Evolutionary conservation across 2,888 invertebrate species (phyloP), one percentile per base, ranked within the genome.

Genomic region (Escarpia spicata): DNA sequence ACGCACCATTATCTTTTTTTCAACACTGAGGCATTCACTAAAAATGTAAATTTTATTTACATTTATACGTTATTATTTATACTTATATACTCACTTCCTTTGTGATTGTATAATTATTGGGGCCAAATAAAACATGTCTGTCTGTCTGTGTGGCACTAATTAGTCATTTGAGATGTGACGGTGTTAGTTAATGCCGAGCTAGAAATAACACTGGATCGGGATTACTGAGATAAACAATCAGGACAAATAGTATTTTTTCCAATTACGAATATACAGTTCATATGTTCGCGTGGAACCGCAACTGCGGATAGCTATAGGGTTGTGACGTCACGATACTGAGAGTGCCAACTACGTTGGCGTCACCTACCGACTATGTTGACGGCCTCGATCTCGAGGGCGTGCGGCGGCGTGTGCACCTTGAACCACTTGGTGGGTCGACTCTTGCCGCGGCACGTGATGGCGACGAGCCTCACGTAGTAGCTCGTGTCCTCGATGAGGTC

Each of bases 381-480:
- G 60, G 60, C 10, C 60, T 60, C 60, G 90, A 43, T 10, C 19
- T 60, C 37, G 52, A 91, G 52, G 43, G 44, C 12, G 44, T 91
- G 31, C 4, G 90, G 75, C 44, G 75, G 31, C 90, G 94, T 94
- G 10, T 75, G 89, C 43, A 93, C 93, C 52, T 91, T 43, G 31
- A 94, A 58, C 94, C 94, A 94, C 43, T 92, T 92, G 58, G 93
- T 93, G 19, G 93, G 93, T 43, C 91, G 91, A 19, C 93, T 91
- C 91, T 94, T 93, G 19, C 94, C 94, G 19, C 93, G 92, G 60
- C 94, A 94, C 52, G 89, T 93, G 58, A 94, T 92, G 90, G 93
- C 93, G 89, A 94, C 93, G 89, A 94, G 92, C 44, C 94, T 92
- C 45, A 94, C 90, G 93, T 90, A 92, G 92, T 94, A 94, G 75